Base-by-base conservation (phyloP, 2,888 invertebrate genomes). In the Sclerodermus sp. region DNA sequence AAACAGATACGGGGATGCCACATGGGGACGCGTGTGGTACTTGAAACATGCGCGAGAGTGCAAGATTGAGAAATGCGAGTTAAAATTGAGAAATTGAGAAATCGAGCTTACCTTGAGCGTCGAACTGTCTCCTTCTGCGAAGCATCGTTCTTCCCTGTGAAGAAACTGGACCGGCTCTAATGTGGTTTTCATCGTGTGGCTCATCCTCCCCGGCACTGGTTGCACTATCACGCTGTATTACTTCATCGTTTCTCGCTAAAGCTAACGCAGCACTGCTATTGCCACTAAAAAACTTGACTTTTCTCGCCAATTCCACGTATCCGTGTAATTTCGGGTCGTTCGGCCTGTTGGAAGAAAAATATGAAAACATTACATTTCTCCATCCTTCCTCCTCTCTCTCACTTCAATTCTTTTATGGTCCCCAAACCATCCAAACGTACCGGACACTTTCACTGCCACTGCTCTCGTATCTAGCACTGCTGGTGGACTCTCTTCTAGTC, bases 161-260 rank as follows among this genome's bases (percentile, higher is more conserved):
- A 31, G 72, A 68, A 13, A 66, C 59, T 1, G 67, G 67, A 10
- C 65, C 66, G 4, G 61, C 49, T 58, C 74, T 64, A 5, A 55
- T 51, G 38, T 69, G 68, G 40, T 67, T 66, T 29, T 73, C 70
- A 17, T 73, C 67, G 48, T 70, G 71, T 1, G 71, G 68, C 30
- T 77, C 77, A 40, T 77, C 77, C 49, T 77, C 77, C 1, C 77
- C 77, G 2, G 77, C 77, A 52, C 77, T 77, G 3, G 76, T 77
- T 9, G 76, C 77, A 48, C 77, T 78, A 58, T 77, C 77, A 10
- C 77, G 73, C 53, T 77, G 77, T 47, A 76, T 60, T 9, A 73
- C 64, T 53, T 77, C 76, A 47, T 77, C 75, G 42, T 70, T 65
- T 47, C 68, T 68, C 8, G 65, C 54, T 32, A 70, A 73, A 15